These are phyloP conservation scores for Drosophila yakuba DNA, from an alignment of 1,140 invertebrate genomes.

Conservation along the genomic window DNA sequence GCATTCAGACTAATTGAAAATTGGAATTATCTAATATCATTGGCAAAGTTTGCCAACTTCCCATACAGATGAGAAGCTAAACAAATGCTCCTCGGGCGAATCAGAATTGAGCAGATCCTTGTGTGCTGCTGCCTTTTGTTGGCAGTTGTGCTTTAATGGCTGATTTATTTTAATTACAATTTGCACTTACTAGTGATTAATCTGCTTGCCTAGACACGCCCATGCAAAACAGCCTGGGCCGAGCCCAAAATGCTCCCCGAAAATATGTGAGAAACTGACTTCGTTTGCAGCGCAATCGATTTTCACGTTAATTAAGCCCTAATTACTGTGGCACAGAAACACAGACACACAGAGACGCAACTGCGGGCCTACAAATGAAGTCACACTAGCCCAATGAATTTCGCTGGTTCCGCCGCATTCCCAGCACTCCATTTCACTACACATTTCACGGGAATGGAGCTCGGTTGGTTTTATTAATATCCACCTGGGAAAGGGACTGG, in stretches of 20 bases:
- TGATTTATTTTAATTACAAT: constrained; percentile 58
- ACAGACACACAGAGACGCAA: not conserved
- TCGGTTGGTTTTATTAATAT: constrained; percentile 32
- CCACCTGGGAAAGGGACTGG: constrained; percentile 15
- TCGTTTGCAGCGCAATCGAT: constrained; percentile 56
- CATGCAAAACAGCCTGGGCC: constrained; percentile 22
- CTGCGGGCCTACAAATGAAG: constrained; percentile 38
- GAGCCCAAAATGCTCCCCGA: constrained; percentile 10
- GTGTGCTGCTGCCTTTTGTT: constrained; percentile 16
- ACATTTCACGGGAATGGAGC: constrained; percentile 22
- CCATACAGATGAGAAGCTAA: constrained; percentile 11
- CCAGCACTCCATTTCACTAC: constrained; percentile 5
- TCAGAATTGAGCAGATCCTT: constrained; percentile 24
- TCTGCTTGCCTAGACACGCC: constrained; percentile 28
- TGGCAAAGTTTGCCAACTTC: constrained; percentile 14
- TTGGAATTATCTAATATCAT: constrained; percentile 17
- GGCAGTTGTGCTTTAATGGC: constrained; percentile 27
- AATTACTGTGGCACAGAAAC: constrained; percentile 36
- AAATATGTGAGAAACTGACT: constrained; percentile 25
- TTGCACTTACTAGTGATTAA: constrained; percentile 56
- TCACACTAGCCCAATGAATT: constrained; percentile 48
- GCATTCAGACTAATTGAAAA: constrained; percentile 24
- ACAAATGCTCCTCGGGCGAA: constrained; percentile 14
- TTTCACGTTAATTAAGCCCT: constrained; percentile 61
- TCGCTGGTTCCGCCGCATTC: not conserved